phyloP scores from a whole-genome alignment of 2,113 vertebrate genomes.

The Grammomys dolichurus region DNA sequence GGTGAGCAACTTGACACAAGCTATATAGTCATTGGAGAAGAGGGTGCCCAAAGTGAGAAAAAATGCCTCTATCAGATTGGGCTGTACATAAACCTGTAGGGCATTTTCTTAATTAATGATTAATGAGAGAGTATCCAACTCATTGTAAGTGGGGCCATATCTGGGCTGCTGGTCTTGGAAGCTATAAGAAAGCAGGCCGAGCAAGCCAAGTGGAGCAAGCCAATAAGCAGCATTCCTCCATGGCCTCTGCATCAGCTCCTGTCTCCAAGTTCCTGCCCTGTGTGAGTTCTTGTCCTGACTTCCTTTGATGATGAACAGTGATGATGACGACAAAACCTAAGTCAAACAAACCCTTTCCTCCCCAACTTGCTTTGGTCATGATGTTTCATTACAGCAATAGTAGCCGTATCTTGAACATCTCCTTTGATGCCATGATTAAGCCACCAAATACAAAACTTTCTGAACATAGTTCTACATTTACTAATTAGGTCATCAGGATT shows the following conservation, averaged over 20 bases:
- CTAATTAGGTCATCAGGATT: neutral
- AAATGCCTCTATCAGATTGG: neutral
- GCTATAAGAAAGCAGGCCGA: neutral
- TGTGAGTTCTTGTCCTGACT: neutral
- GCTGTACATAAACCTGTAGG: neutral
- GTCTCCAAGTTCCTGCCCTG: neutral
- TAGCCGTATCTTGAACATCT: neutral
- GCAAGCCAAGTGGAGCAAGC: neutral
- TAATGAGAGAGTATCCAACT: neutral
- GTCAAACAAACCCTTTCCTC: neutral
- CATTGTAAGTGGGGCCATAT: too few species aligned
- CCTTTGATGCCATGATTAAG: slow-evolving; percentile 23
- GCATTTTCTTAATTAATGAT: neutral
- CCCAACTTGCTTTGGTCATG: neutral
- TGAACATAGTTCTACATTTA: slow-evolving; percentile 10
- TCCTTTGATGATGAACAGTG: neutral
- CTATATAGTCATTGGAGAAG: neutral
- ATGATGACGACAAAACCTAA: neutral
- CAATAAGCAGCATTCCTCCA: neutral
- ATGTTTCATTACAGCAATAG: neutral
- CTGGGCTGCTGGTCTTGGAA: neutral
- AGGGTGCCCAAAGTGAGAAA: neutral
- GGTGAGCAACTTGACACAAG: neutral
- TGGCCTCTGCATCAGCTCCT: neutral
- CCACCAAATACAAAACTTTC: neutral